Evolutionary conservation across 2,113 vertebrate species (phyloP).

Genomic region (Xiphias gladius): DNA sequence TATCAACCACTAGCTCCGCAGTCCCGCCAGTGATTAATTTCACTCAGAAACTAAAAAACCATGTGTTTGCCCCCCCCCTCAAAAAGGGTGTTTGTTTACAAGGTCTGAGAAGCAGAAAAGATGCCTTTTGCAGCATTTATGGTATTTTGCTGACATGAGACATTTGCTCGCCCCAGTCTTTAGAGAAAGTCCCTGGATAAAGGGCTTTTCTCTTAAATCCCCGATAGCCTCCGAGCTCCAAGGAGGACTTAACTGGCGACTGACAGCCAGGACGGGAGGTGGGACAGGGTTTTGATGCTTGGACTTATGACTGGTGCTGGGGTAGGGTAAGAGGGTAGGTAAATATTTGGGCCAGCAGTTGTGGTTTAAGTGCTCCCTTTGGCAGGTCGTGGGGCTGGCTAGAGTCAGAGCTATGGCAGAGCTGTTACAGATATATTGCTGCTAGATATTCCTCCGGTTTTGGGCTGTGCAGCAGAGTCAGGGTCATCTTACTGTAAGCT

Average conservation of each 20-base stretch:
- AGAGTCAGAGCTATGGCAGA: slow-evolving; percentile 9
- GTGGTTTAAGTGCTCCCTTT: slow-evolving; percentile 48
- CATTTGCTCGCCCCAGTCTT: slow-evolving; percentile 68
- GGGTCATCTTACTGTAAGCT: slow-evolving; percentile 18
- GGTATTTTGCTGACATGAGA: slow-evolving; percentile 78
- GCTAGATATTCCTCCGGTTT: slow-evolving; percentile 5
- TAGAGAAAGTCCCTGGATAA: slow-evolving; percentile 82
- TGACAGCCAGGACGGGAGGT: slow-evolving; percentile 69
- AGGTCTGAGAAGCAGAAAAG: slow-evolving; percentile 46
- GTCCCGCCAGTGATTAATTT: slow-evolving; percentile 16
- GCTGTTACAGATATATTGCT: background rate
- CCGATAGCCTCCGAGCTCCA: slow-evolving; percentile 76
- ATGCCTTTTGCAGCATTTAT: slow-evolving; percentile 72
- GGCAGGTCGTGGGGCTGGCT: slow-evolving; percentile 27
- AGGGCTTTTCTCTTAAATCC: slow-evolving; percentile 81
- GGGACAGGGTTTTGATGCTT: slow-evolving; percentile 48
- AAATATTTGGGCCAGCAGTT: slow-evolving; percentile 65
- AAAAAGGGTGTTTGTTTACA: slow-evolving; percentile 47
- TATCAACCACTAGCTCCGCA: background rate
- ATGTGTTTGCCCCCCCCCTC: background rate
- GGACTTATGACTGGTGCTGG: slow-evolving; percentile 51
- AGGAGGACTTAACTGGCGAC: slow-evolving; percentile 72
- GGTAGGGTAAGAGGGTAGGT: slow-evolving; percentile 54
- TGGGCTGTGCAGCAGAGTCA: slow-evolving; percentile 16
- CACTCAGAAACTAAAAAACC: background rate